Evolutionary conservation across 2,888 invertebrate genomes (phyloP).

Genomic region (Trissonchulus latispiculum): DNA sequence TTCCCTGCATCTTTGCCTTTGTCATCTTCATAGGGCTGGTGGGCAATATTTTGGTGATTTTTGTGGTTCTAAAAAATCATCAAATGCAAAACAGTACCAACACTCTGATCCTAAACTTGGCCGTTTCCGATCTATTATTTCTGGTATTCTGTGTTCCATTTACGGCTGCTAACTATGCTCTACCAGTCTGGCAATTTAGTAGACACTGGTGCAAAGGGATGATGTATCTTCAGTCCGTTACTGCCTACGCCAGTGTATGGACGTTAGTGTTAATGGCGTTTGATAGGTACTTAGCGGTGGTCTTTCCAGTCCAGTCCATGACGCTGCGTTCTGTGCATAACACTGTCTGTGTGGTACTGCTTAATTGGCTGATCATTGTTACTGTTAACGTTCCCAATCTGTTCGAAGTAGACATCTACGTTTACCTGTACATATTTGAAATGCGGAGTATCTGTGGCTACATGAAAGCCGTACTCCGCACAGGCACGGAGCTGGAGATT

Average conservation of each 20-base stretch:
- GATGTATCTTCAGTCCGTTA: slow-evolving; percentile 73
- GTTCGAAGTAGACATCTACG: slow-evolving; percentile 31
- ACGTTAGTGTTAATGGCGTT: slow-evolving; percentile 85
- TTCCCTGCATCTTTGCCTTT: slow-evolving; percentile 59
- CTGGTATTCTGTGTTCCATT: slow-evolving; percentile 87
- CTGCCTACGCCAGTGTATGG: slow-evolving; percentile 84
- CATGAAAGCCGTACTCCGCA: background rate
- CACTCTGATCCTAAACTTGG: slow-evolving; percentile 62
- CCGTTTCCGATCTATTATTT: slow-evolving; percentile 66
- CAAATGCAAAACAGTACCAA: slow-evolving; percentile 89
- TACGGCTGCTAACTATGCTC: slow-evolving; percentile 77
- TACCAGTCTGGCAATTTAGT: slow-evolving; percentile 81
- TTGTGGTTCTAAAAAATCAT: slow-evolving; percentile 75
- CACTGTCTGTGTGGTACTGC: slow-evolving; percentile 64
- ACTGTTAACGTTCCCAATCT: slow-evolving; percentile 42
- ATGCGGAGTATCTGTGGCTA: slow-evolving; percentile 16
- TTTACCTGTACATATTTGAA: slow-evolving; percentile 10
- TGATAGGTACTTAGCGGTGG: slow-evolving; percentile 79
- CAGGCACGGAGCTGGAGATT: slow-evolving; percentile 20
- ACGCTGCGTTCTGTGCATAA: slow-evolving; percentile 68
- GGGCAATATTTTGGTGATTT: slow-evolving; percentile 75
- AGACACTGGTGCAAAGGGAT: slow-evolving; percentile 77
- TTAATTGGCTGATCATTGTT: slow-evolving; percentile 62
- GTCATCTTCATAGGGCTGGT: slow-evolving; percentile 75
- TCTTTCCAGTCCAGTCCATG: slow-evolving; percentile 79